Conservation (phyloP, 2,797 vertebrate species). For the Gymnocypris eckloni region DNA sequence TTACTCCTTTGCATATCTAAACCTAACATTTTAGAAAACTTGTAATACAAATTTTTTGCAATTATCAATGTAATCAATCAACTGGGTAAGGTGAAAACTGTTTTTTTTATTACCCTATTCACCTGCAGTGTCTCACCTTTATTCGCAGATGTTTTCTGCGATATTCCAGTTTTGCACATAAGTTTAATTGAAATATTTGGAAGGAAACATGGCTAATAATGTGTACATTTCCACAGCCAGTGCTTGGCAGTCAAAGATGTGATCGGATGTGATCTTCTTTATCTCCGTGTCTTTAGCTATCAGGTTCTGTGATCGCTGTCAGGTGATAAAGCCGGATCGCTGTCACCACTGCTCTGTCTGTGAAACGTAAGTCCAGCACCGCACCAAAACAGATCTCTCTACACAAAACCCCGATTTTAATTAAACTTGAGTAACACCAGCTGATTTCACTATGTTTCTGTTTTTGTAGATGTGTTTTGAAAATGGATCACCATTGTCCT, state of each 20-base stretch:
- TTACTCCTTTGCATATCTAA: too few species aligned
- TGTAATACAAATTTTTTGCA: too few species aligned
- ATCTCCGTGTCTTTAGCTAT: constrained; percentile 79
- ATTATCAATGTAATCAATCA: too few species aligned
- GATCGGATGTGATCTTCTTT: constrained; percentile 51
- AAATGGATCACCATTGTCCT: constrained; percentile 99
- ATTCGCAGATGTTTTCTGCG: too few species aligned
- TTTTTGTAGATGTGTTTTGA: constrained; percentile 89
- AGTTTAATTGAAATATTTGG: too few species aligned
- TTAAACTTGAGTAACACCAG: constrained; percentile 56
- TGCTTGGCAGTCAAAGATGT: constrained; percentile 8
- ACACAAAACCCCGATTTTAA: constrained; percentile 59
- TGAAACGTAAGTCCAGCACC: constrained; percentile 88
- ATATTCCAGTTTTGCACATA: too few species aligned
- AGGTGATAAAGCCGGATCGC: constrained; percentile 97
- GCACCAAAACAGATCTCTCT: constrained; percentile 59
- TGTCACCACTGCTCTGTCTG: constrained; percentile 98
- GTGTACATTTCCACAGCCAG: background rate
- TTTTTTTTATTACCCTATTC: too few species aligned
- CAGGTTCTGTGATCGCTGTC: constrained; percentile 97
- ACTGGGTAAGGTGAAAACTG: too few species aligned
- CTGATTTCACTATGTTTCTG: constrained; percentile 38
- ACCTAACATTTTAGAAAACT: too few species aligned
- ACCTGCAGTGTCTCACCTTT: too few species aligned
- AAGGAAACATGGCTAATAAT: too few species aligned